Base-by-base conservation (phyloP, 1,140 invertebrate genomes). In the Temnothorax curvispinosus region DNA sequence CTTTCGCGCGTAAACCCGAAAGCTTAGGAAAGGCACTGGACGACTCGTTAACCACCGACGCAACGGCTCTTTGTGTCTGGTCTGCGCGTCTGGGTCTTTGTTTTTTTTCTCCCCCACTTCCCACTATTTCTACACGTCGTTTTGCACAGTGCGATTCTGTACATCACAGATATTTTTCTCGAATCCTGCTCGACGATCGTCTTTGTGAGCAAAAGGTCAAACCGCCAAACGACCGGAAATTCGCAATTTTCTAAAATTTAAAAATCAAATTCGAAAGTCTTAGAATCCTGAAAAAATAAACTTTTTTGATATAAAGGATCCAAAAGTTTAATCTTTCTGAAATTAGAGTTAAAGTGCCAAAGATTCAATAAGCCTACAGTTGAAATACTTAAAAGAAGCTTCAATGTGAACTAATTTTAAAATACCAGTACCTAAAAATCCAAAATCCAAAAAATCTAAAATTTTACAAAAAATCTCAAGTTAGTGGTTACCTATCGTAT, bases 21-120 rank as follows among this genome's bases (percentile, higher is more conserved):
- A 90, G 80, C 90, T 76, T 87, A 87, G 86, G 81, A 86, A 67
- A 88, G 72, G 86, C 74, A 85, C 88, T 84, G 87, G 90, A 92
- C 87, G 92, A 93, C 90, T 93, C 92, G 92, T 92, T 93, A 93
- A 93, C 90, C 80, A 91, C 82, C 89, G 85, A 64, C 86, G 90
- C 86, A 88, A 62, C 86, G 60, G 86, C 89, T 91, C 92, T 92
- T 92, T 91, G 89, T 91, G 88, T 91, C 81, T 84, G 50, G 56
- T 32, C 44, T 32, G 52, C 32, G 52, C 38, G 52, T 74, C 80
- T 58, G 41, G 11, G 47, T 75, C 41, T 50, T 60, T 72, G 77
- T 81, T 41, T 32, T 75, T 41, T 75, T 44, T 75, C 80, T 72
- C 84, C 56, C 32, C 67, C 54, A 1, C 15, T 15, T 47, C 21